phyloP scores from a whole-genome alignment of 2,888 invertebrate species.

The Noctua janthina region DNA sequence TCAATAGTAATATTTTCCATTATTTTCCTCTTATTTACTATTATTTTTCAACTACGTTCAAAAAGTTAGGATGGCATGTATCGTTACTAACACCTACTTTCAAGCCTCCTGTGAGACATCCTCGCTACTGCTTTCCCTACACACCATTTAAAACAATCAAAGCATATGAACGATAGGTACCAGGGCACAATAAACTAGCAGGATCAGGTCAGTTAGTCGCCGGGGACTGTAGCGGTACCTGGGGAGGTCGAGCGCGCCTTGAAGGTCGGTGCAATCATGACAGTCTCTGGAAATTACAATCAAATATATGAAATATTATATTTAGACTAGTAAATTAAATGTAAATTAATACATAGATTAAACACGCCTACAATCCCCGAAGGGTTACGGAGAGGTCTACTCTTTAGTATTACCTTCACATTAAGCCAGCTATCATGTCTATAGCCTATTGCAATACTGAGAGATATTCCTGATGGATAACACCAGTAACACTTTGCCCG shows the following conservation, averaged over 20 bases:
- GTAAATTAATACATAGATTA: background rate
- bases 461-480: background rate
- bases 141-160: conserved; percentile 46
- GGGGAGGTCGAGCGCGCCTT: conserved; percentile 94
- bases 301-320: conserved; percentile 70
- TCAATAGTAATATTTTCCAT: background rate
- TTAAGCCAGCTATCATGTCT: background rate
- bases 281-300: conserved; percentile 92
- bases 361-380: background rate
- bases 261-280: conserved; percentile 95
- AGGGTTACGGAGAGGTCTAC: background rate
- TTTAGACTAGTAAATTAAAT: background rate
- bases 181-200: conserved; percentile 27
- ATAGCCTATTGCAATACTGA: background rate
- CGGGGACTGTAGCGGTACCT: conserved; percentile 89
- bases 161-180: conserved; percentile 70
- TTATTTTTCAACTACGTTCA: background rate
- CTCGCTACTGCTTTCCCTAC: background rate
- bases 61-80: background rate
- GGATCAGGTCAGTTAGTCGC: conserved; percentile 60
- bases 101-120: background rate
- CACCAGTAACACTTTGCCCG: background rate
- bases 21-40: background rate
- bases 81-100: background rate
- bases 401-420: background rate